Conservation (phyloP, 1,140 invertebrate genomes). For the Pseudomyrmex flavicornis region DNA sequence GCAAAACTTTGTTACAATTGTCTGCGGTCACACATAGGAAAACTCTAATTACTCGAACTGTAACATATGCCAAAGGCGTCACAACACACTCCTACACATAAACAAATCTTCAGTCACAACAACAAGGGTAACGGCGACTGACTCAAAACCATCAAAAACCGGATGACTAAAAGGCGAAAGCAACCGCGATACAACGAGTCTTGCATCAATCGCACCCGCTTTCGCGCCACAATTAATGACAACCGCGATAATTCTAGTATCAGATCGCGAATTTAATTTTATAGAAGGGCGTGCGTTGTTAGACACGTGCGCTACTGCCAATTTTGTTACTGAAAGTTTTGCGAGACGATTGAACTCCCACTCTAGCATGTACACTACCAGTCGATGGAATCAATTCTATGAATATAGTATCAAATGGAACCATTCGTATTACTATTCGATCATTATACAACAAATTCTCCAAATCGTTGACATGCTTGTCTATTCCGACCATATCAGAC, state of each 20-base stretch:
- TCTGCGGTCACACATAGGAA: background rate
- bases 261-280: background rate
- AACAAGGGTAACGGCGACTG: background rate
- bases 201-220: background rate
- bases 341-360: slow-evolving; percentile 14
- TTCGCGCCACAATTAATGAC: background rate
- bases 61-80: background rate
- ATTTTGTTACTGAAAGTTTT: slow-evolving; percentile 31
- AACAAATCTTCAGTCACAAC: background rate
- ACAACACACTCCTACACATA: background rate
- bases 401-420: slow-evolving; percentile 12
- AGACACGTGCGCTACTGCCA: background rate
- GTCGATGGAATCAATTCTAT: slow-evolving; percentile 52
- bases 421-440: slow-evolving; percentile 8
- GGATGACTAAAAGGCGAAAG: background rate
- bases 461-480: background rate
- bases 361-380: slow-evolving; percentile 20
- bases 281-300: background rate
- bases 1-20: background rate
- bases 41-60: background rate
- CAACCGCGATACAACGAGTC: background rate
- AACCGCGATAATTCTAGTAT: background rate
- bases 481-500: background rate
- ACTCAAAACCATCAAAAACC: background rate
- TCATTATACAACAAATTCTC: slow-evolving; percentile 20